These are phyloP conservation scores for Agriopis marginaria DNA, from an alignment of 2,888 invertebrate species.

Conservation along the genomic window DNA sequence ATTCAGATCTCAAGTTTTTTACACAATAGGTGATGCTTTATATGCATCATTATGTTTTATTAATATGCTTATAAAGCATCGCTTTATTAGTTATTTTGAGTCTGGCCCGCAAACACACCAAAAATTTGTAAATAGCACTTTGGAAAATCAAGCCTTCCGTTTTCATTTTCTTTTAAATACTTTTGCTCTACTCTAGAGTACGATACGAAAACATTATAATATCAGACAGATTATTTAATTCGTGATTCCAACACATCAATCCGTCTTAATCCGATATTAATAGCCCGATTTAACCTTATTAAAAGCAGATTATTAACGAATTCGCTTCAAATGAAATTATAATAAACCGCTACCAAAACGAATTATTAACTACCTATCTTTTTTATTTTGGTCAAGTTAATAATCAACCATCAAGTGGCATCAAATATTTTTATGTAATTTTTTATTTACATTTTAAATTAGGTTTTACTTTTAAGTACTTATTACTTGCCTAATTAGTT, in stretches of 20 bases:
- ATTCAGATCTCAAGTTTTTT: no score
- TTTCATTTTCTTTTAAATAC: no score
- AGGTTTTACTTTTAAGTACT: slow-evolving; percentile 11
- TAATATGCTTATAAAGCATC: no score
- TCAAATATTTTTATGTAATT: slow-evolving; percentile 39
- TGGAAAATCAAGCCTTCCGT: no score
- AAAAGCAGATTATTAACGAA: slow-evolving; percentile 2
- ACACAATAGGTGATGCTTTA: no score
- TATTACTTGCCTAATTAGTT: slow-evolving; percentile 11
- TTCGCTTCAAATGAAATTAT: slow-evolving; percentile 3
- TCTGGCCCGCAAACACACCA: no score
- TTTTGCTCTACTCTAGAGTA: no score
- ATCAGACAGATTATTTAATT: background rate
- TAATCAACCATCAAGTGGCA: background rate
- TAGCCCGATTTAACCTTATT: slow-evolving; percentile 2
- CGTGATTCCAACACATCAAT: background rate
- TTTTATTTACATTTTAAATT: slow-evolving; percentile 30
- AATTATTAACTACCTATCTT: slow-evolving; percentile 6
- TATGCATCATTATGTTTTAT: no score
- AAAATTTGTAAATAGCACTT: no score
- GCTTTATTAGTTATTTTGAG: no score
- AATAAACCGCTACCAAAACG: slow-evolving; percentile 1
- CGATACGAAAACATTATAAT: no score
- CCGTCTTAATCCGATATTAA: slow-evolving; percentile 2
- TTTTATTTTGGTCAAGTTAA: background rate